Evolutionary conservation across 2,888 invertebrate species (phyloP), one percentile per base, ranked within the genome.

Genomic region (Harpalus rufipes): DNA sequence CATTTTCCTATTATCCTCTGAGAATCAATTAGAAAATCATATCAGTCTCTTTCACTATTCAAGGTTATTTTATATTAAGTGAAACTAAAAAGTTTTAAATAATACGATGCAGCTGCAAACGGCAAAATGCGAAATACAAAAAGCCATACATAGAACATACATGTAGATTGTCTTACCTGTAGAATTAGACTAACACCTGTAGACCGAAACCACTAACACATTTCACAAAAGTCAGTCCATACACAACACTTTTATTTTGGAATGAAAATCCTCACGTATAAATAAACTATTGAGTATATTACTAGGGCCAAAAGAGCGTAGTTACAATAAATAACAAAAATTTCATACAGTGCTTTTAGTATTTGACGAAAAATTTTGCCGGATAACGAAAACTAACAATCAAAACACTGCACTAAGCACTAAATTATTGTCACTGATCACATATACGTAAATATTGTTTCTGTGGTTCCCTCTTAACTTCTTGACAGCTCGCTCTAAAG

Each of bases 321-420:
- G 59, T 86, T 85, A 21, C 86, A 58, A 82, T 86, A 87, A 63
- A 87, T 86, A 32, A 86, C n/a, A 72, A 87, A 86, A 65, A 87
- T 82, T 25, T 86, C 87, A 76, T 83, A 85, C 5, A 86, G 51
- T 79, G 81, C 59, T 74, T 84, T 85, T 39, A 86, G 68, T 82
- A 86, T 85, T 85, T 85, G 16, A 21, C 85, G 85, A 1, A 85
- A n/a, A 80, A 85, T 85, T 79, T 85, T 85, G 85, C 21, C 58
- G 32, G 32, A 65, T 78, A 21, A 56, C 61, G 68, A 76, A 56
- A 82, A 74, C 68, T 74, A 56, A 61, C 44, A 68, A 72, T 44
- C 41, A 16, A 65, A 41, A 65, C 78, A 78, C 78, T 78, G 25
- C 78, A 51, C 61, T 68, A 18, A 12, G 12, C 65, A 63, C 63